Evolutionary conservation across 2,113 vertebrate genomes (phyloP).

Genomic region (Neoarius graeffei): DNA sequence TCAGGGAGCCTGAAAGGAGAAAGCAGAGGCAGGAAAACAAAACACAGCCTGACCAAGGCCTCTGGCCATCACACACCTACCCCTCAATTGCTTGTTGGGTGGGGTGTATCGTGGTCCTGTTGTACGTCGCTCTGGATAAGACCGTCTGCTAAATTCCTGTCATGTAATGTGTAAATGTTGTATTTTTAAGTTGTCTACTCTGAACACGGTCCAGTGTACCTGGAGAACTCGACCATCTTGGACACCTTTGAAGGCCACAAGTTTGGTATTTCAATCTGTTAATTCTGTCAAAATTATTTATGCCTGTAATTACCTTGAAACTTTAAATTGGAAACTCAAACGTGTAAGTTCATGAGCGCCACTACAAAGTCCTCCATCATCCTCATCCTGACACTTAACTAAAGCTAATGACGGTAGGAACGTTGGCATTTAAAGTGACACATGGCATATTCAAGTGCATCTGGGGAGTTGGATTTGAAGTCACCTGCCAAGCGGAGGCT

Average conservation of each 20-base stretch:
- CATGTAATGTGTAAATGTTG: not conserved
- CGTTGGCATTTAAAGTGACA: slow-evolving; percentile 42
- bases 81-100: too few species aligned
- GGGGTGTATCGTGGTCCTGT: too few species aligned
- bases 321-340: not conserved
- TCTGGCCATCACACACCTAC: too few species aligned
- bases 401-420: slow-evolving; percentile 11
- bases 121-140: too few species aligned
- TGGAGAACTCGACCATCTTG: not conserved
- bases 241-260: not conserved
- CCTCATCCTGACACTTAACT: slow-evolving; percentile 29
- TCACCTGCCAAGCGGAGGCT: slow-evolving; percentile 42
- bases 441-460: slow-evolving; percentile 34
- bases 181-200: not conserved
- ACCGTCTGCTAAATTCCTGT: too few species aligned
- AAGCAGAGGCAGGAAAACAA: too few species aligned
- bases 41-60: too few species aligned
- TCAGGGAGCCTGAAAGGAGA: too few species aligned
- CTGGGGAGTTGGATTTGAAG: slow-evolving; percentile 39
- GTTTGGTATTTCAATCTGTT: not conserved
- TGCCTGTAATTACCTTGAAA: not conserved
- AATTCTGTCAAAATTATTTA: slow-evolving; percentile 12
- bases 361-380: slow-evolving; percentile 21
- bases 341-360: not conserved
- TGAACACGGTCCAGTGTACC: not conserved